Conservation (phyloP, 2,888 invertebrate genomes). For the Epirrita christyi region DNA sequence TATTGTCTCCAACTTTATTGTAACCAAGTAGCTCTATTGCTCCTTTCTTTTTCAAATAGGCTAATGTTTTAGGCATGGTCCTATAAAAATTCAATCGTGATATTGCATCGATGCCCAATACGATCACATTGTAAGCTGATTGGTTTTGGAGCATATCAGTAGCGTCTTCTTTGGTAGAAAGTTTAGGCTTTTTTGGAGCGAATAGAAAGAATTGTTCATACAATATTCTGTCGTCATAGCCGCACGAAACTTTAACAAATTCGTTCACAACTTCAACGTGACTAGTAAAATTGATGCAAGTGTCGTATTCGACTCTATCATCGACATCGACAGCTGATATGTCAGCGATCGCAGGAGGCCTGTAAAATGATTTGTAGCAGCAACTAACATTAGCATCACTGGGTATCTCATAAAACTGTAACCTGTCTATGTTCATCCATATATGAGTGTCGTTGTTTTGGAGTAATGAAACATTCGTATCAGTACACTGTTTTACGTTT, state of each 20-base stretch:
- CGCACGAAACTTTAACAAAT: conserved; percentile 88
- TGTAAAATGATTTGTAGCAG: conserved; percentile 86
- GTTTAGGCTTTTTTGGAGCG: conserved; percentile 74
- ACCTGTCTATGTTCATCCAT: conserved; percentile 77
- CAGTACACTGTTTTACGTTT: conserved; percentile 80
- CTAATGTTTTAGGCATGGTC: conserved; percentile 90
- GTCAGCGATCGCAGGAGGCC: conserved; percentile 75
- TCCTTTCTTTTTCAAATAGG: conserved; percentile 85
- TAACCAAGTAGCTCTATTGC: conserved; percentile 94
- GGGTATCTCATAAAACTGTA: conserved; percentile 77
- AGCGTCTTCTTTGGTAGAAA: conserved; percentile 44
- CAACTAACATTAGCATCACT: conserved; percentile 78
- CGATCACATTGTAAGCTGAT: conserved; percentile 87
- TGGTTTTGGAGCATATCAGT: conserved; percentile 47
- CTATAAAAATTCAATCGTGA: conserved; percentile 94
- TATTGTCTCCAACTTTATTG: conserved; percentile 97
- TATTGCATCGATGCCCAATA: conserved; percentile 94
- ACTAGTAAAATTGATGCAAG: conserved; percentile 78
- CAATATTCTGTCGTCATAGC: conserved; percentile 67
- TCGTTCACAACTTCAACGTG: conserved; percentile 82
- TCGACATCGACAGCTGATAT: conserved; percentile 74
- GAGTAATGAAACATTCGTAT: conserved; percentile 78
- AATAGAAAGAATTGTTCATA: conserved; percentile 89
- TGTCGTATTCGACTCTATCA: conserved; percentile 74
- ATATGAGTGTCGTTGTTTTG: conserved; percentile 85